Evolutionary conservation across 2,888 invertebrate species (phyloP), one percentile per base, ranked within the genome.

Genomic region (Agonopterix subpropinquella): DNA sequence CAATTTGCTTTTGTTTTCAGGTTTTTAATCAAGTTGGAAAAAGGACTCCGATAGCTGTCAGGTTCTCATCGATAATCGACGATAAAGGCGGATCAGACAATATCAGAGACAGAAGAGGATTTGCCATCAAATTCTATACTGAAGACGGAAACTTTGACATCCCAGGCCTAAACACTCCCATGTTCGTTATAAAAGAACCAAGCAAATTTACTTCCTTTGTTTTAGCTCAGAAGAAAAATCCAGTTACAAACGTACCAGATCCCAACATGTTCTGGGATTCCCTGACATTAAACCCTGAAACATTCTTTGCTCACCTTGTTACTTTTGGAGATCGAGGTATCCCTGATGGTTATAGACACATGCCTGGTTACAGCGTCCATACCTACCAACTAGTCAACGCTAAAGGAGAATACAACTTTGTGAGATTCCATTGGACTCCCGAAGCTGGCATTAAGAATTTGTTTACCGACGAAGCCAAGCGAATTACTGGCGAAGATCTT

Each of bases 331-430:
- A 97, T 78, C 91, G 95, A 58, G 97, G 97, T 15, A 93, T 94
- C 55, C 97, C 97, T 0, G 94, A 96, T 73, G 96, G 96, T 2
- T 93, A 92, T 76, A 90, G 96, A 28, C 92, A 92, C 73, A 97
- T 97, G 96, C 94, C 97, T 67, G 96, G 95, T 41, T 98, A 95
- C 63, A 95, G 96, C 4, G 94, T 95, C 0, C 96, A 98, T 74
- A 95, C 96, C 0, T 97, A 94, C 77, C 96, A 96, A 73, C 73
- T 97, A 54, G 91, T 96, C 28, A 97, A 97, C 75, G 89, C 82
- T 10, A 77, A 91, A 2, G 91, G 92, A 0, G 90, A 93, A 50
- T 77, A 89, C 7, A 86, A 93, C 56, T 97, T 93, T 73, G 94
- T 94, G 58, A 96, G 96, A 87, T 97, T 97, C 84, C 96, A 96